Conservation (phyloP, 2,797 vertebrate species). For the Tragopan temminckii region DNA sequence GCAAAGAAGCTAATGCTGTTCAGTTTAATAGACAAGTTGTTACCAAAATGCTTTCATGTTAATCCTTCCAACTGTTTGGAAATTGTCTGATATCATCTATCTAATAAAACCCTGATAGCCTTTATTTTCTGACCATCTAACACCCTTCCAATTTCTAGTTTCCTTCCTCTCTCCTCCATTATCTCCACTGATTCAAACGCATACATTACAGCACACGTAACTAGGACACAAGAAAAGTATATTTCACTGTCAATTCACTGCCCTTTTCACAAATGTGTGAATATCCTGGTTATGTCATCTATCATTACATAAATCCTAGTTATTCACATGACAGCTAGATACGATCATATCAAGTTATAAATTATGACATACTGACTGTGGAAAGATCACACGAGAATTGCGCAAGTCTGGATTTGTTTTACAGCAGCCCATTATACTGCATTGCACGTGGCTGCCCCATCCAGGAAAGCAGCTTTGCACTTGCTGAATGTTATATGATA, state of each 20-base stretch:
- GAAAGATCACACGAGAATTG: neutral
- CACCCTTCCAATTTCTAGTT: neutral
- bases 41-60: neutral
- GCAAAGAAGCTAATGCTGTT: neutral
- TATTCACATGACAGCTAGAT: slow-evolving; percentile 9
- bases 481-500: fast-evolving
- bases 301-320: slow-evolving; percentile 2
- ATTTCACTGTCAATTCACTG: slow-evolving; percentile 1
- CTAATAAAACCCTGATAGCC: neutral
- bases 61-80: neutral
- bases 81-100: neutral
- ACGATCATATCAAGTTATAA: neutral
- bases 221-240: neutral
- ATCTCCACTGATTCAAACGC: neutral
- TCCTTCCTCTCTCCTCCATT: neutral
- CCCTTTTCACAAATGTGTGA: neutral
- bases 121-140: neutral
- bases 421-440: neutral
- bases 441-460: neutral
- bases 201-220: neutral
- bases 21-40: neutral
- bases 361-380: neutral
- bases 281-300: slow-evolving; percentile 10
- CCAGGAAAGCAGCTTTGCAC: neutral
- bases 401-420: neutral